phyloP scores from a whole-genome alignment of 2,888 invertebrate genomes.

The Argyra leucocephala region DNA sequence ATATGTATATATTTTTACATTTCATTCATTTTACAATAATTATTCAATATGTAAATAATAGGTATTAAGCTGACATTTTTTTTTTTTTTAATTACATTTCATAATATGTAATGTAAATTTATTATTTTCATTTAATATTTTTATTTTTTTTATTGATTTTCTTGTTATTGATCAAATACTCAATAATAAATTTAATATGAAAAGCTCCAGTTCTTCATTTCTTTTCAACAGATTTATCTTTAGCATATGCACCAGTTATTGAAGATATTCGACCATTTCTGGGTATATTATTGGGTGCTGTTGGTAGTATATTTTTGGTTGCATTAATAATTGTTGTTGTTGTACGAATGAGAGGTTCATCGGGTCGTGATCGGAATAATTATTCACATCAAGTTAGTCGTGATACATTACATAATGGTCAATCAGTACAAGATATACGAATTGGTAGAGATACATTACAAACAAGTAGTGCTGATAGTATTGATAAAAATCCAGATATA shows the following conservation, averaged over 20 bases:
- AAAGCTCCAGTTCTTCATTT: slow-evolving; percentile 12
- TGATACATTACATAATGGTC: slow-evolving; percentile 40
- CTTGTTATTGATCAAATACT: too few species aligned
- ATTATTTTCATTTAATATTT: too few species aligned
- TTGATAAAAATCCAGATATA: slow-evolving; percentile 44
- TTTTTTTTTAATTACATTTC: too few species aligned
- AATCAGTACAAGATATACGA: slow-evolving; percentile 40
- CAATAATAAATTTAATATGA: slow-evolving; percentile 11
- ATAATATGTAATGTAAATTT: too few species aligned
- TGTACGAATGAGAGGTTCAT: slow-evolving; percentile 45
- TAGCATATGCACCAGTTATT: slow-evolving; percentile 44
- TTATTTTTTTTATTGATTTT: too few species aligned
- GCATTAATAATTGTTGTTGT: slow-evolving; percentile 47
- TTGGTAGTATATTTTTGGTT: slow-evolving; percentile 47
- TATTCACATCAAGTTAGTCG: slow-evolving; percentile 39
- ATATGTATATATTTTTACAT: too few species aligned
- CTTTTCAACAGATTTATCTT: slow-evolving; percentile 35
- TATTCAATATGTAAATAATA: too few species aligned
- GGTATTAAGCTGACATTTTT: too few species aligned
- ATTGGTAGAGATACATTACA: slow-evolving; percentile 40
- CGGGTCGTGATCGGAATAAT: slow-evolving; percentile 42
- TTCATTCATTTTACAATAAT: too few species aligned
- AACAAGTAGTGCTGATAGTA: slow-evolving; percentile 42
- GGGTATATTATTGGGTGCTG: slow-evolving; percentile 47
- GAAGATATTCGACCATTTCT: slow-evolving; percentile 49